phyloP scores from a whole-genome alignment of 2,113 vertebrate species.

The Cinclus mexicanus region DNA sequence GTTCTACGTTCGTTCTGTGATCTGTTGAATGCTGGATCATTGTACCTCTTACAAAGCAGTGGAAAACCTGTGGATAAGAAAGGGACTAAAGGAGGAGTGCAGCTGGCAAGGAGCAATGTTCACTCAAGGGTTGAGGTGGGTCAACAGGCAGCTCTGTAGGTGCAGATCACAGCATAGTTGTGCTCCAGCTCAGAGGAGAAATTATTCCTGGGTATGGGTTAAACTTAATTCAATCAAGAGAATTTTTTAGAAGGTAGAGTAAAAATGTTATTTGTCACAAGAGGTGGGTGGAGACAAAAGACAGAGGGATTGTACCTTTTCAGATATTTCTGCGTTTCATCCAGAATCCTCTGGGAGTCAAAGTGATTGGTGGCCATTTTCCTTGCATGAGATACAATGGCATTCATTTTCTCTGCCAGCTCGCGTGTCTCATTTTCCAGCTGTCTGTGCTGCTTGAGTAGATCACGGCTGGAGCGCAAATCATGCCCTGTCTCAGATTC shows the following conservation, averaged over 20 bases:
- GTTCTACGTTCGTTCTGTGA: neutral
- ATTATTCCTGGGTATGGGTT: neutral
- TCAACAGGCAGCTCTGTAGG: neutral
- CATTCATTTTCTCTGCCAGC: slow-evolving; percentile 84
- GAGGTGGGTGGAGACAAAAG: neutral
- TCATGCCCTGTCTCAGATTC: slow-evolving; percentile 78
- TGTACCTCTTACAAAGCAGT: neutral
- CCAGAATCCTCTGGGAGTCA: slow-evolving; percentile 79
- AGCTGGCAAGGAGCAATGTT: neutral
- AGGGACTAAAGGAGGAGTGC: neutral
- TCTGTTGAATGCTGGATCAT: neutral
- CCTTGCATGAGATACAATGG: slow-evolving; percentile 79
- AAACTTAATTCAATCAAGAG: neutral
- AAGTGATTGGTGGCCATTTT: slow-evolving; percentile 82
- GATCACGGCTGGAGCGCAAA: slow-evolving; percentile 78
- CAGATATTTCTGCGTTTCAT: slow-evolving; percentile 83
- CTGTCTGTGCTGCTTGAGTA: slow-evolving; percentile 83
- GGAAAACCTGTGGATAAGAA: neutral
- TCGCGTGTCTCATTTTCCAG: slow-evolving; percentile 81
- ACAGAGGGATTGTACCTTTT: slow-evolving; percentile 67
- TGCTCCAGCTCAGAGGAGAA: neutral
- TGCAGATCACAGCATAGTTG: neutral
- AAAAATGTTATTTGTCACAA: neutral
- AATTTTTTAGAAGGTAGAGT: neutral
- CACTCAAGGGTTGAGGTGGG: neutral